These are phyloP conservation scores for Cydia fagiglandana DNA, from an alignment of 1,140 invertebrate species.

Conservation along the genomic window DNA sequence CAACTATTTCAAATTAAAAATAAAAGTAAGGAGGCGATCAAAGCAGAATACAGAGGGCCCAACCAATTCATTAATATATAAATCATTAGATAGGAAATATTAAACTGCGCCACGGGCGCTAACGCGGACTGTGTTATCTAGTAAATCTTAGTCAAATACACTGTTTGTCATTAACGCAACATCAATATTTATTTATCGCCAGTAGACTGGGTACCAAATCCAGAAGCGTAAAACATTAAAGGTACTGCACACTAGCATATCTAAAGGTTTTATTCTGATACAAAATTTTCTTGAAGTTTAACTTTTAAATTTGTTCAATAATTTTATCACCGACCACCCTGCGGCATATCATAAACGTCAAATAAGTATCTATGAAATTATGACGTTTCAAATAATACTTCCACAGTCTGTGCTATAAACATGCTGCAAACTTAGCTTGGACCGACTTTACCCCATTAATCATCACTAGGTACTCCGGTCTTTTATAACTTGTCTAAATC, in stretches of 20 bases:
- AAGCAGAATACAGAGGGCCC: background rate
- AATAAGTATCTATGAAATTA: no score
- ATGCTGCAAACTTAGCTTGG: no score
- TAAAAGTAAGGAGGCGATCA: background rate
- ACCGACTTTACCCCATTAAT: no score
- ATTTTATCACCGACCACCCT: no score
- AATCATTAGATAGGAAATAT: conserved; percentile 31
- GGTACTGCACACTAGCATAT: conserved; percentile 38
- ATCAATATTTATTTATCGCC: conserved; percentile 68
- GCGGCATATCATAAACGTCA: no score
- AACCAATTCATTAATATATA: conserved; percentile 48
- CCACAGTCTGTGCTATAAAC: no score
- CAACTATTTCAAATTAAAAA: background rate
- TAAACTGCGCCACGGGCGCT: conserved; percentile 45
- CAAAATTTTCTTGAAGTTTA: no score
- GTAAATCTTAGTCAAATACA: conserved; percentile 63
- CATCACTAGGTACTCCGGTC: no score
- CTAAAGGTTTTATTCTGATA: background rate
- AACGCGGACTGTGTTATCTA: conserved; percentile 51
- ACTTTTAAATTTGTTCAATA: no score
- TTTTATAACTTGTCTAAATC: no score
- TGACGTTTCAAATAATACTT: no score
- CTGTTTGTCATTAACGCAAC: conserved; percentile 69
- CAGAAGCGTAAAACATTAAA: conserved; percentile 56
- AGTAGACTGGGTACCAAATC: conserved; percentile 49